Percentiles rank a stretch among this genome's conserved stretches.
phyloP scores from a whole-genome alignment of 2,888 invertebrate genomes.

The Cacoxenus indagator region DNA sequence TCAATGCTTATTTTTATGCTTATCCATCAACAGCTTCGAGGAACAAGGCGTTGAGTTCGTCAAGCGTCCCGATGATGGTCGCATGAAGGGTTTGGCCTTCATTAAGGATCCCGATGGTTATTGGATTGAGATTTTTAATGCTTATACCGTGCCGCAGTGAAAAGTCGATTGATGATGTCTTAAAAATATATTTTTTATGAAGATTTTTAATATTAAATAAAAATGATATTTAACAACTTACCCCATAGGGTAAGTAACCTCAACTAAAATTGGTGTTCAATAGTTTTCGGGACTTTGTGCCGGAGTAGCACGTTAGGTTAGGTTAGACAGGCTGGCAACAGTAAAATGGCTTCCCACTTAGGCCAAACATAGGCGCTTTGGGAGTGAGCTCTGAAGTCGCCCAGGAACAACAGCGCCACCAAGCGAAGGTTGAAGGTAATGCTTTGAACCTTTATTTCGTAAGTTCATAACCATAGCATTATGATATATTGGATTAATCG shows the following conservation, averaged over 20 bases:
- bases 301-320: no score
- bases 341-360: no score
- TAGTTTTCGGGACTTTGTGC: no score
- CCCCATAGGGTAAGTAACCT: neutral
- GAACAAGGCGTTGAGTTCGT: constrained; percentile 88
- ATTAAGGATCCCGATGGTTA: constrained; percentile 97
- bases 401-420: no score
- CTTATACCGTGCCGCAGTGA: constrained; percentile 57
- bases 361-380: no score
- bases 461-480: no score
- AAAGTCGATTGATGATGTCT: constrained; percentile 25
- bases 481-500: no score
- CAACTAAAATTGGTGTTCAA: no score
- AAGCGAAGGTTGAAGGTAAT: no score
- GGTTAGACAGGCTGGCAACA: no score
- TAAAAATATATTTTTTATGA: neutral
- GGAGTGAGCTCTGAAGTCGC: no score
- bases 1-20: neutral
- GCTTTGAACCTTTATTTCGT: no score
- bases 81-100: constrained; percentile 95
- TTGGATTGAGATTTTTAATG: constrained; percentile 92
- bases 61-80: constrained; percentile 91
- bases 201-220: neutral
- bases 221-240: neutral
- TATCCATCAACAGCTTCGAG: constrained; percentile 75